Evolutionary conservation across 1,140 invertebrate species (phyloP), one percentile per base, ranked within the genome.

Genomic region (Drosophila carrolli): DNA sequence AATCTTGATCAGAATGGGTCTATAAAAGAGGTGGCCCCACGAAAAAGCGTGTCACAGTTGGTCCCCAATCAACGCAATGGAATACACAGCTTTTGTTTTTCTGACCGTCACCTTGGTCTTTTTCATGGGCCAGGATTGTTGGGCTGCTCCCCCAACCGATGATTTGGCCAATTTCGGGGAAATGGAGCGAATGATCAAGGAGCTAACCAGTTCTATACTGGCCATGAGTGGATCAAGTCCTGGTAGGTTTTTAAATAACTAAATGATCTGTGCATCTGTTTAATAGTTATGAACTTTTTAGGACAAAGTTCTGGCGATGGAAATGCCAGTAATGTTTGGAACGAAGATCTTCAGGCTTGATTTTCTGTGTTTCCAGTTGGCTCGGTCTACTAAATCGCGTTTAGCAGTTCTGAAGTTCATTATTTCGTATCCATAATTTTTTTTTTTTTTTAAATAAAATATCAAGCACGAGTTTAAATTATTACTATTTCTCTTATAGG

Each of bases 131-230:
- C 14, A 46, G 3, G 23, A 40, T 8, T n/a, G 11, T 4, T 51
- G 38, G 47, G 75, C 83, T 27, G 83, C 79, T 4, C 83, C 83
- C 0, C 58, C 72, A 0, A 13, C 43, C 3, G 72, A 82, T 7
- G 71, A 86, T 8, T 27, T 68, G 58, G 48, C 62, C 14, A 63
- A 76, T n/a, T 79, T 83, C 7, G 56, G 41, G n/a, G 79, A 76
- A 19, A 57, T 86, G 63, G 83, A 86, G 29, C 56, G 59, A 9
- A 73, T 75, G 1, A 70, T 86, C 10, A 86, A 79, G 75, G 83
- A 86, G 11, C 50, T 86, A 27, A 78, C 84, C 23, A 80, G 62
- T 32, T 79, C 83, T 1, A 67, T 86, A 14, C 13, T 86, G 57
- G 59, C 72, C 48, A 62, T 88, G 67, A 77, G 48, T 48, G 83